Percentiles rank a stretch among this genome's conserved stretches.
These are phyloP conservation scores for Triplophysa bombifrons DNA, from an alignment of 2,797 vertebrate genomes.

Conservation along the genomic window DNA sequence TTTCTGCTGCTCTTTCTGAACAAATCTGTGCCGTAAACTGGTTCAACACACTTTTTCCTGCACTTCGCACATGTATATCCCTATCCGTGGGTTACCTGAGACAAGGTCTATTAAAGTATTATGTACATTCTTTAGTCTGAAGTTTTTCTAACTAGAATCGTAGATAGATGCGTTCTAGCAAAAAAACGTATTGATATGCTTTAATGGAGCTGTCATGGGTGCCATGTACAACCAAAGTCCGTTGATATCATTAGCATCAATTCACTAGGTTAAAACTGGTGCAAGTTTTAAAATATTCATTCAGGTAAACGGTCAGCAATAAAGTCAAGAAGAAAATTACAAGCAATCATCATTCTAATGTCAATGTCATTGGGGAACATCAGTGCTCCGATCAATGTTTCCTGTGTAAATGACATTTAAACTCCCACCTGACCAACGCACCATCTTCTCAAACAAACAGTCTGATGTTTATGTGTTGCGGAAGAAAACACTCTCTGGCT, in stretches of 20 bases:
- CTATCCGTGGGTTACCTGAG: background rate
- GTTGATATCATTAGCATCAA: too few relatives aligned
- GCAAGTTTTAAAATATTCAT: too few relatives aligned
- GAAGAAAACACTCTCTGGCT: conserved; percentile 7
- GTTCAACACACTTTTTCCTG: conserved; percentile 5
- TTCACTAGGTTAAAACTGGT: too few relatives aligned
- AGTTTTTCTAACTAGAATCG: conserved; percentile 5
- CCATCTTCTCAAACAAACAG: background rate
- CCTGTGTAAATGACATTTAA: conserved; percentile 3
- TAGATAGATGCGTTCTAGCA: background rate
- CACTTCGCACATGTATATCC: background rate
- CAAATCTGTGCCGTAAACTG: conserved; percentile 5
- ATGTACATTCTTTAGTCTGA: background rate
- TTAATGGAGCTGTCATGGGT: background rate
- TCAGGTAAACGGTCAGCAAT: too few relatives aligned
- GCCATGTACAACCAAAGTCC: too few relatives aligned
- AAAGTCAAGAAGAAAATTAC: too few relatives aligned
- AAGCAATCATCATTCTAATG: too few relatives aligned
- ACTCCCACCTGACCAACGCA: conserved; percentile 24
- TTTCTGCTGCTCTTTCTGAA: conserved; percentile 23
- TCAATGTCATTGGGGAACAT: background rate
- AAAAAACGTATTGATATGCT: background rate
- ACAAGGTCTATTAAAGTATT: conserved; percentile 26
- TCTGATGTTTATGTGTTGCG: conserved; percentile 20
- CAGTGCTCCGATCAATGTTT: background rate